A percentile compares a stretch with the other conserved stretches of the same genome.
Conservation (phyloP, 2,113 vertebrate genomes). For the Sorex fumeus region DNA sequence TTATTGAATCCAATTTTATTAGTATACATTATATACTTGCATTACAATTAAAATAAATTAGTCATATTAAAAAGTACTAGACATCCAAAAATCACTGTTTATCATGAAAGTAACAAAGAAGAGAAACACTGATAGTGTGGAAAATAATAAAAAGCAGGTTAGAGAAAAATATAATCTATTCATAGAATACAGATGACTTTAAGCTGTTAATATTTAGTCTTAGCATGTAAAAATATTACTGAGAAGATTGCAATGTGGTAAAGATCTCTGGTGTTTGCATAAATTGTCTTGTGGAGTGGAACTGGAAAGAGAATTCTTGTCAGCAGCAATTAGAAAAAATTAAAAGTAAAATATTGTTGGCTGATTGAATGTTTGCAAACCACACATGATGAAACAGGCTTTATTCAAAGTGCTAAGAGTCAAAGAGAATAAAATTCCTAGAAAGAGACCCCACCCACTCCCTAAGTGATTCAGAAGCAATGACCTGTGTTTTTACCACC, state of each 20-base stretch:
- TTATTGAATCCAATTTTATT: not conserved
- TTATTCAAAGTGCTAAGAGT: slow-evolving; percentile 7
- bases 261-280: slow-evolving; percentile 47
- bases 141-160: slow-evolving; percentile 66
- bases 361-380: slow-evolving; percentile 35
- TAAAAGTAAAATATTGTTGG: slow-evolving; percentile 31
- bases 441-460: not conserved
- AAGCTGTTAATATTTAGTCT: slow-evolving; percentile 37
- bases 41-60: slow-evolving; percentile 4
- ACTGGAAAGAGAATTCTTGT: slow-evolving; percentile 31
- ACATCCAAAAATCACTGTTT: not conserved
- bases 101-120: slow-evolving; percentile 61
- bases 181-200: slow-evolving; percentile 47
- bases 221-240: slow-evolving; percentile 55
- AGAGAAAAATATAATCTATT: slow-evolving; percentile 64
- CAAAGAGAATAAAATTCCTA: slow-evolving; percentile 30
- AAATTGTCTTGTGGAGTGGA: slow-evolving; percentile 43
- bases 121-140: not conserved
- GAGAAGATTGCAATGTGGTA: slow-evolving; percentile 52
- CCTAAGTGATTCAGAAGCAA: not conserved
- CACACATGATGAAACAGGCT: slow-evolving; percentile 35
- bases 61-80: slow-evolving; percentile 40
- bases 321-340: slow-evolving; percentile 56
- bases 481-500: not conserved
- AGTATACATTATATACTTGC: not conserved